Base-by-base conservation (phyloP, 2,797 vertebrate genomes). In the Coluber constrictor region DNA sequence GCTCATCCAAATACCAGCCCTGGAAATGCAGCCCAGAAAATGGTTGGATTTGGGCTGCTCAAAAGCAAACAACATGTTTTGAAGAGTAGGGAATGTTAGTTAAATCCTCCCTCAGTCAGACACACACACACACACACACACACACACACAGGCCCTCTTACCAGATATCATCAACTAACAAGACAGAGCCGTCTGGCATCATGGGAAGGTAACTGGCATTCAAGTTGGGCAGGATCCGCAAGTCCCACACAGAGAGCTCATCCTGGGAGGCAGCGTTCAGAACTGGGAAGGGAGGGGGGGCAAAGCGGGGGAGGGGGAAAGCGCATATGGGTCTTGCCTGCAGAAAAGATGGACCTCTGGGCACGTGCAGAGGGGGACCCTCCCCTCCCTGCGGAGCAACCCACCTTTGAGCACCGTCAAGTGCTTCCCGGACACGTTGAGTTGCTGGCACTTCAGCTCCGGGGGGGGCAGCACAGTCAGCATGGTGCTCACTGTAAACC, bases 131-230 rank as follows among this genome's bases (percentile, higher is more conserved):
- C 3, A 54, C 51, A 54, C 7, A 54, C 51, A 54, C 16, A 5
- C 56, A 57, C 16, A 1, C 57, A 6, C 5, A 25, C 59, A 7
- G 12, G 12, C 4, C 4, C 15, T 3, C 98, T 96, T 96, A 99
- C 99, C 99, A 99, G 92, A 99, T 98, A 5, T 99, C 99, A 95
- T 99, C 99, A 27, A 99, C 98, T 74, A 99, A 98, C 96, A 99
- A 97, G 90, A 99, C 99, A 0, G 99, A 99, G 93, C 99, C 99
- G 0, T 99, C 99, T 0, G 99, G 99, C 99, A 99, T 99, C 98
- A 99, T 98, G 18, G 99, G 99, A 90, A 99, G 98, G 96, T 99
- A 99, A 25, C 98, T 99, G 95, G 99, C 98, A 6, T 99, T 99
- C 92, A 99, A 98, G 97, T 99, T 99, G 2, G 99, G 99, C 57